phyloP scores from a whole-genome alignment of 2,113 vertebrate genomes.

The Brachyhypopomus occidentalis region DNA sequence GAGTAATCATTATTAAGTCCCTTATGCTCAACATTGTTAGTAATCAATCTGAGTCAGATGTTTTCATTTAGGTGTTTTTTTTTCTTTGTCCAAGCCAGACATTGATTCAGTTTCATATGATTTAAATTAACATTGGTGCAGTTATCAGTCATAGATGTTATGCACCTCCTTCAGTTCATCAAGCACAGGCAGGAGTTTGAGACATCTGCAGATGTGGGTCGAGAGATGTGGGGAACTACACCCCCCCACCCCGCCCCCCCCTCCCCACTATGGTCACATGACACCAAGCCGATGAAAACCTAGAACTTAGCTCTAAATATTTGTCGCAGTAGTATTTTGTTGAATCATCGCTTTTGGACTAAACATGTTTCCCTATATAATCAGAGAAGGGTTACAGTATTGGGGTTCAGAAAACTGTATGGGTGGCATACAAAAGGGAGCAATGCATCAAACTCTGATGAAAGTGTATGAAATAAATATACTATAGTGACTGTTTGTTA shows the following conservation, averaged over 20 bases:
- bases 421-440: conserved; percentile 68
- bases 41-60: conserved; percentile 79
- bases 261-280: conserved; percentile 65
- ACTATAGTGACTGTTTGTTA: conserved; percentile 62
- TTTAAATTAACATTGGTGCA: conserved; percentile 77
- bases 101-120: conserved; percentile 79
- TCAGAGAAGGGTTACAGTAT: conserved; percentile 62
- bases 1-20: conserved; percentile 60
- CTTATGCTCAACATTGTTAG: conserved; percentile 69
- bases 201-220: conserved; percentile 47
- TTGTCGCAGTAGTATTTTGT: conserved; percentile 73
- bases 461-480: conserved; percentile 68
- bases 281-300: conserved; percentile 69
- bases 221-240: conserved; percentile 61
- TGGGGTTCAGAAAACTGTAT: conserved; percentile 66
- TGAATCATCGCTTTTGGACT: conserved; percentile 69
- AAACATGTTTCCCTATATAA: conserved; percentile 67
- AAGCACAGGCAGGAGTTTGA: conserved; percentile 57
- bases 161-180: conserved; percentile 66
- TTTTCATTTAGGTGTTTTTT: conserved; percentile 76
- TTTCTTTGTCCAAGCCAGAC: conserved; percentile 58
- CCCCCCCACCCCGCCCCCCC: no score
- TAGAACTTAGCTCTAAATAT: conserved; percentile 72
- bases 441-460: conserved; percentile 66
- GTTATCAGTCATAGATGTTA: conserved; percentile 71